These are phyloP conservation scores for Cladorhizidae sp. DNA, from an alignment of 37 sponge, comb jelly and placozoan genomes.

Conservation along the genomic window DNA sequence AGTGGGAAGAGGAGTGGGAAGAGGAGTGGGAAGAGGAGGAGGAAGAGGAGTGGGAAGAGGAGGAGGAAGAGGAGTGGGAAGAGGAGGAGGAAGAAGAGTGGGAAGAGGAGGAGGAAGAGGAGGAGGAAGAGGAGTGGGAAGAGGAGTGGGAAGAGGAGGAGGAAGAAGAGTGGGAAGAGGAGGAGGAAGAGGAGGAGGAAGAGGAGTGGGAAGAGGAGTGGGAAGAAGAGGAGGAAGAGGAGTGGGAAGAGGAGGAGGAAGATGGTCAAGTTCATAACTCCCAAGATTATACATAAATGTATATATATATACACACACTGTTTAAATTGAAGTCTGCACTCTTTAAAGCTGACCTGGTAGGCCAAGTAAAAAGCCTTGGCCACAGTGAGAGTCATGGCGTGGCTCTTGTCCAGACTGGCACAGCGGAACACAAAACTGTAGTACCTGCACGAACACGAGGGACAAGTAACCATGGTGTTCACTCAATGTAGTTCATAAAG, in stretches of 20 bases:
- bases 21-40: neutral
- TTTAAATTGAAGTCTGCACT: too few species aligned
- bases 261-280: neutral
- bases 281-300: neutral
- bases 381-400: slow-evolving; percentile 73
- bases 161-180: neutral
- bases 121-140: neutral
- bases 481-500: too few species aligned
- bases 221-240: too few species aligned
- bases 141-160: neutral
- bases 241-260: too few species aligned
- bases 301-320: neutral
- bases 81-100: neutral
- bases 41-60: neutral
- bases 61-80: neutral
- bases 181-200: neutral
- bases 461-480: too few species aligned
- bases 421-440: slow-evolving; percentile 82
- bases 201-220: too few species aligned
- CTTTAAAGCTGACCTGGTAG: slow-evolving; percentile 53
- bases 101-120: neutral
- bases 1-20: neutral
- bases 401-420: slow-evolving; percentile 61
- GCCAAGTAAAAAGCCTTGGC: slow-evolving; percentile 91
- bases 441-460: slow-evolving; percentile 38